Conservation (phyloP, 2,888 invertebrate genomes). For the Apamea crenata region DNA sequence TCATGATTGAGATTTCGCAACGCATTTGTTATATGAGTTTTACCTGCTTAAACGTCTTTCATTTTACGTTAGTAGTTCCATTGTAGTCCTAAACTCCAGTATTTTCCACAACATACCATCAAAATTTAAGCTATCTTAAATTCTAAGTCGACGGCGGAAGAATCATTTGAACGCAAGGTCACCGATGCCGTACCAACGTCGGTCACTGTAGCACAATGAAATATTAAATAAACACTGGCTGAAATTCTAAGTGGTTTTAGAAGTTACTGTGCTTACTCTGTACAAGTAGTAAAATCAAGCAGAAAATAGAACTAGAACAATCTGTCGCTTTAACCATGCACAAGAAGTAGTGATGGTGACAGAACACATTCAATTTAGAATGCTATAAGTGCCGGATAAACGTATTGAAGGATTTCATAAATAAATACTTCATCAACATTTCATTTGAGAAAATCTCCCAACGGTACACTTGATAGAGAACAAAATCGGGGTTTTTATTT, state of each 20-base stretch:
- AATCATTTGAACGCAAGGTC: constrained; percentile 73
- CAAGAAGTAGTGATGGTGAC: neutral
- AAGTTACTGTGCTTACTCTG: neutral
- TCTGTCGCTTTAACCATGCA: neutral
- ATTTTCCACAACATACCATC: constrained; percentile 32
- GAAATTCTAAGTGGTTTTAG: constrained; percentile 40
- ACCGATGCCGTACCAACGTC: constrained; percentile 84
- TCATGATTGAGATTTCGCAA: neutral
- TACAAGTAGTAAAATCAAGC: neutral
- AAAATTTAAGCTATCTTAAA: constrained; percentile 67
- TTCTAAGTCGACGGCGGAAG: constrained; percentile 75
- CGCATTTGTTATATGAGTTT: neutral
- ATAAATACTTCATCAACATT: neutral
- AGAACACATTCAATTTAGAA: neutral
- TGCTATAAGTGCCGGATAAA: neutral
- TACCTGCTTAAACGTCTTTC: neutral
- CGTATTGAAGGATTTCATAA: neutral
- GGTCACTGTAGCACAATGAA: constrained; percentile 86
- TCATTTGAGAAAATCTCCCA: neutral
- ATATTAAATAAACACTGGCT: constrained; percentile 59
- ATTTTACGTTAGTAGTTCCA: neutral
- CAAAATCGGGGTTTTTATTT: neutral
- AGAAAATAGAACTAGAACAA: neutral
- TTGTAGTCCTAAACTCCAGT: constrained; percentile 20
- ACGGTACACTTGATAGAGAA: neutral